Conservation (phyloP, 2,888 invertebrate species). For the Marasmarcha lunaedactyla region DNA sequence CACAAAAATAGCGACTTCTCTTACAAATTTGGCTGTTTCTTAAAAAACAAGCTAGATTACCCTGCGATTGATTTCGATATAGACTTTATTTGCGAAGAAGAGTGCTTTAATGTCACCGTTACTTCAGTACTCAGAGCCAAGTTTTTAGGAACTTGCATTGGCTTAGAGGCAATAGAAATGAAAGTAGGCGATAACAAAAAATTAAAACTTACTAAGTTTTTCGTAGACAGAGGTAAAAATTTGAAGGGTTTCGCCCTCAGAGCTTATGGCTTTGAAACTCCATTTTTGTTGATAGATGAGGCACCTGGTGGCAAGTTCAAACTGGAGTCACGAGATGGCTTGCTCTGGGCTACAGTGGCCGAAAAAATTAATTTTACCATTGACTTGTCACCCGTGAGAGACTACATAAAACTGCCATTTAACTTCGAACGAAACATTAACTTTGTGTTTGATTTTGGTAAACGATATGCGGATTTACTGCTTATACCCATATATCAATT, state of each 20-base stretch:
- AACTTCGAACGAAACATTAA: slow-evolving; percentile 36
- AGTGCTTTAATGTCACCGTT: slow-evolving; percentile 35
- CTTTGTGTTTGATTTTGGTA: slow-evolving; percentile 35
- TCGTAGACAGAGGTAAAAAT: slow-evolving; percentile 38
- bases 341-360: slow-evolving; percentile 40
- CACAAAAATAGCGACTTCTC: slow-evolving; percentile 25
- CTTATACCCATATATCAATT: slow-evolving; percentile 47
- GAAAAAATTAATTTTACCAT: slow-evolving; percentile 44
- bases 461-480: slow-evolving; percentile 40
- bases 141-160: slow-evolving; percentile 44
- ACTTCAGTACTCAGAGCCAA: slow-evolving; percentile 28
- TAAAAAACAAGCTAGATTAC: slow-evolving; percentile 29
- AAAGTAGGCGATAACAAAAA: slow-evolving; percentile 18
- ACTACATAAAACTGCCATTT: slow-evolving; percentile 24
- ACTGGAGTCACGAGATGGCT: slow-evolving; percentile 38
- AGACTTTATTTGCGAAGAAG: slow-evolving; percentile 32
- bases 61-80: slow-evolving; percentile 27
- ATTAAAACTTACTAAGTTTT: slow-evolving; percentile 22
- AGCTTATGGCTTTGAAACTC: slow-evolving; percentile 29
- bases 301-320: slow-evolving; percentile 28
- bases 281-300: slow-evolving; percentile 30
- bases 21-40: slow-evolving; percentile 37
- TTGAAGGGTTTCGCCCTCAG: slow-evolving; percentile 35
- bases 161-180: slow-evolving; percentile 25
- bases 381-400: slow-evolving; percentile 27